Base-by-base conservation (phyloP, 1,140 invertebrate genomes). In the Mycetomoellerius zeteki region DNA sequence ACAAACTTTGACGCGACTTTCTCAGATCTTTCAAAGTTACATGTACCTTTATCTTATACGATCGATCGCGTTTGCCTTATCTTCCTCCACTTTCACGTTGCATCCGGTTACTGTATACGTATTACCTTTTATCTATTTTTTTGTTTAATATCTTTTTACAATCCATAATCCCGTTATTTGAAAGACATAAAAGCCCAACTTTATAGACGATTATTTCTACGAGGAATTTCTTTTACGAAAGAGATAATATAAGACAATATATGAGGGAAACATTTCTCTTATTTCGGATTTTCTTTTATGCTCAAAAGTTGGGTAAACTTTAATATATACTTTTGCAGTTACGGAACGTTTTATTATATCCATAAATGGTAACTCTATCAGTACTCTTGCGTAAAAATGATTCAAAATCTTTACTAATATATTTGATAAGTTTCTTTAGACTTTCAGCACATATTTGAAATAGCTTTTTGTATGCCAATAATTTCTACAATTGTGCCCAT, bases 21-120 rank as follows among this genome's bases (percentile, higher is more conserved):
- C 47, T 58, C 54, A 75, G 56, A 90, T 77, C 37, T 67, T 52
- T 16, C 27, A 33, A 64, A 89, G 84, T 89, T 89, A 52, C 54
- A 5, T 84, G 80, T 60, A 50, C 69, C 69, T 84, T 84, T 84
- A 84, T 84, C 80, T 84, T 75, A 84, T 69, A 27, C 69, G 27
- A 84, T 84, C 80, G 69, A 84, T 84, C 71, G 67, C 52, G 19
- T 21, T 56, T n/a, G 72, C 12, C 27, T 65, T 54, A 71, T 33
- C 27, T 6, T 54, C 72, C 52, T 5, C 54, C 30, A 30, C 10
- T 8, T 21, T 43, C 76, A 71, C 54, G 58, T 58, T 72, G 67
- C 56, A 64, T 89, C 84, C 82, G 62, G 6, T 69, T 69, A n/a
- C 21, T 69, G 5, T 69, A 27, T 47, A 58, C 24, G 69, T 24